phyloP scores from a whole-genome alignment of 2,888 invertebrate species.

The Enchytraeus crypticus region DNA sequence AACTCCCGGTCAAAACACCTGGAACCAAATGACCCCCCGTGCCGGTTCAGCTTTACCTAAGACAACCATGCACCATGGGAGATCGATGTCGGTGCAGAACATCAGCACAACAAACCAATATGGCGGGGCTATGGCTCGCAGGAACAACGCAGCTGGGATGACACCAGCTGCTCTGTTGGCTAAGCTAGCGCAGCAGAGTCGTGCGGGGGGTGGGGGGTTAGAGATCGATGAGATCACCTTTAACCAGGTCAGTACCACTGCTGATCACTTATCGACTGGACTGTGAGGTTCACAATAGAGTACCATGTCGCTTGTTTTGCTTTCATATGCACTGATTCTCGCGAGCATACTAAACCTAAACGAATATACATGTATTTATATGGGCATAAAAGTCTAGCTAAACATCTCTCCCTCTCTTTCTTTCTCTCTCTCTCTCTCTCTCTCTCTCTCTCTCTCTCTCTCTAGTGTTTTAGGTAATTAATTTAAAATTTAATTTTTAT shows the following conservation, averaged over 20 bases:
- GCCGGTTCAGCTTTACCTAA: background rate
- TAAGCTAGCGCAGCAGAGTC: background rate
- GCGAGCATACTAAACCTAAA: no score
- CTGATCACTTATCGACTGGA: no score
- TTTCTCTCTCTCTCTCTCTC: no score
- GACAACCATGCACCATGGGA: background rate
- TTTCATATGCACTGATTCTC: no score
- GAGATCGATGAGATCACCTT: background rate
- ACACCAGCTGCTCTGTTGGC: background rate
- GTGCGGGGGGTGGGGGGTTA: background rate
- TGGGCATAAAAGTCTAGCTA: no score
- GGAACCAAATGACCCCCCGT: background rate
- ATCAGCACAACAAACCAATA: background rate
- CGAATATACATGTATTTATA: no score
- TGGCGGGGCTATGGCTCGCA: background rate
- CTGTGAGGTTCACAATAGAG: no score
- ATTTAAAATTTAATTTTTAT: no score
- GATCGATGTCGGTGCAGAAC: slow-evolving; percentile 5
- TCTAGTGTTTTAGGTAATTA: no score
- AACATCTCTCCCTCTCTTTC: no score
- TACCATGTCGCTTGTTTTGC: no score
- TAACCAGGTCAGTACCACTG: background rate
- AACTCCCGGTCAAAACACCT: background rate
- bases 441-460: no score
- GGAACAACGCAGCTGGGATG: background rate